Evolutionary conservation across 2,888 invertebrate genomes (phyloP).

Genomic region (Hyppa rectilinea): DNA sequence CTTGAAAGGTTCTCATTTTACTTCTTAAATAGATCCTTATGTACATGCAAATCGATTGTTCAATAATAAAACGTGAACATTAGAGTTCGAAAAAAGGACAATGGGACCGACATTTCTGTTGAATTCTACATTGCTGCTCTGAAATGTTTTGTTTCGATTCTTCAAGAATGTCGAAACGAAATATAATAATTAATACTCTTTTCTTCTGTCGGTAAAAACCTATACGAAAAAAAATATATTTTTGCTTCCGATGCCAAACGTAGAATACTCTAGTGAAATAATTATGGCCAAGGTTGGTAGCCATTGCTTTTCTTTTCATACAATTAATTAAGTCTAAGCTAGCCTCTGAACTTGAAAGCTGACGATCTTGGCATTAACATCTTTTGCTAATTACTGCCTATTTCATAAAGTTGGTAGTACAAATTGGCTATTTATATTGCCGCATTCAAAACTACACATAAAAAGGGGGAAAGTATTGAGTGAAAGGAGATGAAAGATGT

Average conservation of each 20-base stretch:
- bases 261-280: background rate
- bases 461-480: background rate
- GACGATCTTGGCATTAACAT: background rate
- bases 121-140: background rate
- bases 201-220: background rate
- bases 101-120: background rate
- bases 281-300: background rate
- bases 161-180: background rate
- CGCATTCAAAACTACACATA: background rate
- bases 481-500: background rate
- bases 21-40: slow-evolving; percentile 17
- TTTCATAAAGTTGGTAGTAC: background rate
- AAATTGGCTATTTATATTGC: background rate
- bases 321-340: slow-evolving; percentile 9
- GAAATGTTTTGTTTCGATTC: background rate
- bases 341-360: background rate
- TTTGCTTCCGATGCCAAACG: no score
- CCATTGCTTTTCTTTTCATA: background rate
- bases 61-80: slow-evolving; percentile 23
- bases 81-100: background rate
- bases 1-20: slow-evolving; percentile 54
- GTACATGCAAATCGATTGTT: slow-evolving; percentile 29
- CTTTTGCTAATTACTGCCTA: background rate
- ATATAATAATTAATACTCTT: no score
- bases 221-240: no score